Evolutionary conservation across 2,113 vertebrate species (phyloP).

Genomic region (Pelusios castaneus): DNA sequence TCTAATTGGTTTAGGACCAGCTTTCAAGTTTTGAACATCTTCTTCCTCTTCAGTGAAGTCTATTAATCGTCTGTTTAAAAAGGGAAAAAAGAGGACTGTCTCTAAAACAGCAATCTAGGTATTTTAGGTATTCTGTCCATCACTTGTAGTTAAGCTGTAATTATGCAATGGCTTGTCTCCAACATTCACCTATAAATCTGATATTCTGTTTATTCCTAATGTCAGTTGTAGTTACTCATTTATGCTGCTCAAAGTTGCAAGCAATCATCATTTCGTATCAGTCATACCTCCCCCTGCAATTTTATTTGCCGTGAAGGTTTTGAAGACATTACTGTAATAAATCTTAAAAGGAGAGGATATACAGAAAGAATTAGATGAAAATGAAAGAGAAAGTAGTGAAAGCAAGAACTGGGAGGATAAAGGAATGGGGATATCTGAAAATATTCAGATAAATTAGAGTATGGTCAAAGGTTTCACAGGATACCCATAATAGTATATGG

Average conservation of each 20-base stretch:
- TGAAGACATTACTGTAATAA: not conserved
- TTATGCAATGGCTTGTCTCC: not conserved
- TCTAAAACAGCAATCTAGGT: not conserved
- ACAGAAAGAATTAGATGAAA: not conserved
- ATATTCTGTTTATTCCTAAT: not conserved
- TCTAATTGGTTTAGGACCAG: constrained; percentile 66
- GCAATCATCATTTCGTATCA: not conserved
- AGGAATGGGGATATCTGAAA: not conserved
- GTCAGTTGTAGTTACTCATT: not conserved
- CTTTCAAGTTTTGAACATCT: constrained; percentile 34
- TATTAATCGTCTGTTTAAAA: constrained; percentile 64
- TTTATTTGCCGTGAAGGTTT: not conserved
- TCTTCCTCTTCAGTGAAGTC: constrained; percentile 41
- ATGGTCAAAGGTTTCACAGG: not conserved
- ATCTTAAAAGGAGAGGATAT: not conserved
- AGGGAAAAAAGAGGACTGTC: constrained; percentile 42
- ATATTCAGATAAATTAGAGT: not conserved
- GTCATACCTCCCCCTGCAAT: not conserved
- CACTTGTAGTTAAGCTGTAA: not conserved
- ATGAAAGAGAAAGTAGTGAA: not conserved
- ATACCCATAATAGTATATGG: not conserved
- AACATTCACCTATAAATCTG: not conserved
- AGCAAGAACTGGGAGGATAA: not conserved
- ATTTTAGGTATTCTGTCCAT: not conserved
- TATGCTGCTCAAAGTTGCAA: not conserved